phyloP scores from a whole-genome alignment of 2,888 invertebrate genomes.

The Heliconius aoede region DNA sequence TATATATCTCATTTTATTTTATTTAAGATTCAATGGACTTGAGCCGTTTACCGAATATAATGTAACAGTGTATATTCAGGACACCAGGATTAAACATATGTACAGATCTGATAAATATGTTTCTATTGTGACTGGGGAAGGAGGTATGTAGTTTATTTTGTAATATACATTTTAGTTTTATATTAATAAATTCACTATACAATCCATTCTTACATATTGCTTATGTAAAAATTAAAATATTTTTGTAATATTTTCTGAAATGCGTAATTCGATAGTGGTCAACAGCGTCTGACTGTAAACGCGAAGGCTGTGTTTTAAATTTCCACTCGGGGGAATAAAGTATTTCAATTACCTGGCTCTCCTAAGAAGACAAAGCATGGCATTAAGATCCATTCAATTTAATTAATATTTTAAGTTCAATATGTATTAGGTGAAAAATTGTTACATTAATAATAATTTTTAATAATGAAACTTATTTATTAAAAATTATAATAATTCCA shows the following conservation, averaged over 20 bases:
- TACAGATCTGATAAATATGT: slow-evolving; percentile 87
- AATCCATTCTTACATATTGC: background rate
- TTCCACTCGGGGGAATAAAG: background rate
- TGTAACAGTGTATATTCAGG: slow-evolving; percentile 89
- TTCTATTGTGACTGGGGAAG: slow-evolving; percentile 87
- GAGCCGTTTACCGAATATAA: slow-evolving; percentile 90
- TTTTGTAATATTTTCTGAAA: background rate
- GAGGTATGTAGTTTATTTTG: slow-evolving; percentile 68
- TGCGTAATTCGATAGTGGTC: background rate
- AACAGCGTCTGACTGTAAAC: background rate
- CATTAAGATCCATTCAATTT: no score
- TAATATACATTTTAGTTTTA: background rate
- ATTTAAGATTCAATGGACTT: slow-evolving; percentile 84
- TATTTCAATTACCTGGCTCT: background rate
- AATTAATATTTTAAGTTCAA: no score
- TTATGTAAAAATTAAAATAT: background rate
- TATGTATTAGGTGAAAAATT: no score
- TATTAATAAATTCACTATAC: background rate
- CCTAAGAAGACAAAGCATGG: background rate
- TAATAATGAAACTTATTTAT: no score
- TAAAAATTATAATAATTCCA: no score
- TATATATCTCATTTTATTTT: background rate
- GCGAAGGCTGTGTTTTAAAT: background rate
- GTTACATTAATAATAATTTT: no score
- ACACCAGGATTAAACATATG: slow-evolving; percentile 81